Evolutionary conservation across 2,113 vertebrate genomes (phyloP).

Genomic region (Otolemur garnettii): DNA sequence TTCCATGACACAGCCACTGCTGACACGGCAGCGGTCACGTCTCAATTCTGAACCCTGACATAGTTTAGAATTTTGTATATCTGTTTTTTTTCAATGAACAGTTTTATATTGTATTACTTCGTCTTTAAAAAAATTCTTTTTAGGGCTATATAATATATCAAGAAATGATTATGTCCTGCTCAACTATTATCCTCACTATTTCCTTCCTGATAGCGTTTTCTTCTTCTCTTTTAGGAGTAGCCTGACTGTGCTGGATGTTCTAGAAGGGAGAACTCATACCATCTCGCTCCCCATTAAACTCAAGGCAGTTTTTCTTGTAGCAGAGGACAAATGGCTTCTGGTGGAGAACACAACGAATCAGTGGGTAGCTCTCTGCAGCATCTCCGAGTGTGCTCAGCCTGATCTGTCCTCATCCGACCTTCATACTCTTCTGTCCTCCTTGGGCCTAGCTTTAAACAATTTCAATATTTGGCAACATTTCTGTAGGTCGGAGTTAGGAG

Average conservation of each 20-base stretch:
- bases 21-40: not conserved
- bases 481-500: not conserved
- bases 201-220: conserved; percentile 58
- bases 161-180: not conserved
- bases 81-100: not conserved
- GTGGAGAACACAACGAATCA: conserved; percentile 93
- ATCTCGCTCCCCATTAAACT: conserved; percentile 95
- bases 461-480: not conserved
- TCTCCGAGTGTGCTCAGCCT: not conserved
- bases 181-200: not conserved
- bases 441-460: not conserved
- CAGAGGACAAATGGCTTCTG: conserved; percentile 97
- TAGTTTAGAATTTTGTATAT: not conserved
- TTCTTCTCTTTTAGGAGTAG: conserved; percentile 88
- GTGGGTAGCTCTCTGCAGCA: conserved; percentile 83
- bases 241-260: conserved; percentile 94
- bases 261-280: conserved; percentile 93
- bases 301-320: conserved; percentile 92
- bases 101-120: conserved; percentile 6
- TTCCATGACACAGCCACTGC: not conserved
- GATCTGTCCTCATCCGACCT: not conserved
- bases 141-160: not conserved
- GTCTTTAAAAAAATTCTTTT: conserved; percentile 32
- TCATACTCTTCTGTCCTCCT: not conserved
- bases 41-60: no score